A percentile compares a stretch with the other conserved stretches of the same genome.
Conservation (phyloP, 2,797 vertebrate genomes). For the Choloepus didactylus region DNA sequence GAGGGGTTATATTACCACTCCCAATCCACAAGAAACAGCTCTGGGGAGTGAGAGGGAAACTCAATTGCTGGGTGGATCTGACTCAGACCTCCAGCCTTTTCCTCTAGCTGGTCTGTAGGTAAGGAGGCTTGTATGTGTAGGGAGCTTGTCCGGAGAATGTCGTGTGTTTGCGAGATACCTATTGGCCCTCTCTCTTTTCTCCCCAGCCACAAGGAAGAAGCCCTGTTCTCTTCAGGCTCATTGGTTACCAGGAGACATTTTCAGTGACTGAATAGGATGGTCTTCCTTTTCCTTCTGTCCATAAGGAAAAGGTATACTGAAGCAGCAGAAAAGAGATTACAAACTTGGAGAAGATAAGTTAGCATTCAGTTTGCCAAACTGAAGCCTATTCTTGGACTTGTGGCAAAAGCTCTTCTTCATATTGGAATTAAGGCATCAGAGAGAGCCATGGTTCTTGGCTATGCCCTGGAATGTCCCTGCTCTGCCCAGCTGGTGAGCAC, state of each 20-base stretch:
- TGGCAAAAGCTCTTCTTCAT: background rate
- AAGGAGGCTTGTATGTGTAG: background rate
- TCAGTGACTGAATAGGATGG: background rate
- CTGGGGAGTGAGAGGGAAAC: background rate
- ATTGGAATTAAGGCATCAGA: background rate
- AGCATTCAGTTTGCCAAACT: background rate
- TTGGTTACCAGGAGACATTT: background rate
- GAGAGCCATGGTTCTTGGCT: background rate
- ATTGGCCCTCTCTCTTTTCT: background rate
- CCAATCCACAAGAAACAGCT: background rate
- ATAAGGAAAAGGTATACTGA: background rate
- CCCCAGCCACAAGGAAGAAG: background rate
- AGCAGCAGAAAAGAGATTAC: constrained; percentile 62
- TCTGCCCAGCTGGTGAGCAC: background rate
- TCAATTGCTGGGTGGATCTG: too few species aligned
- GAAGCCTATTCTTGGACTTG: background rate
- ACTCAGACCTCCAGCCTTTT: rapidly evolving
- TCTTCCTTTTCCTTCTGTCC: constrained; percentile 13
- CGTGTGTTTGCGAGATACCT: background rate
- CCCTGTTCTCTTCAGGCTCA: background rate
- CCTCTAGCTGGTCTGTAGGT: background rate
- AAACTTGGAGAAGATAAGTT: background rate
- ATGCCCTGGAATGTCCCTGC: background rate
- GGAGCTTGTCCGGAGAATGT: background rate
- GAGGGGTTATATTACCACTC: background rate